Base-by-base conservation (phyloP, 2,113 vertebrate genomes). In the Callochromis pleurospilus region DNA sequence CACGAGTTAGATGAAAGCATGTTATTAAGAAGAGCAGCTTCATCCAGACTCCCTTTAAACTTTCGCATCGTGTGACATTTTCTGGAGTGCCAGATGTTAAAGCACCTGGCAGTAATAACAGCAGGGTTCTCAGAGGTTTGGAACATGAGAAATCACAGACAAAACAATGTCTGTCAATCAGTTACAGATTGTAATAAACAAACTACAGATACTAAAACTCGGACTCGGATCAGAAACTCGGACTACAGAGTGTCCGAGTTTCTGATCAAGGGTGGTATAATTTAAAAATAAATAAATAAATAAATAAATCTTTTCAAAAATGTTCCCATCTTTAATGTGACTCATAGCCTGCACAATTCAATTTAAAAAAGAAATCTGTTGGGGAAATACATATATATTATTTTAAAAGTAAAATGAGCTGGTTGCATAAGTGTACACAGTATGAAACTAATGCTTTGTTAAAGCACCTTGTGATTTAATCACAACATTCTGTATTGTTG, bases 61-160 rank as follows among this genome's bases (percentile, higher is more conserved):
- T 85, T 91, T 85, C n/a, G 36, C 51, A 47, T 49, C 56, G n/a
- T 51, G 65, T 70, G 77, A 85, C 80, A 68, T 80, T 91, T 90
- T 86, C 40, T 88, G 68, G 51, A 75, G 81, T 5, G 49, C 85
- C 95, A 96, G 95, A 96, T 96, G 96, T 95, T 90, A 77, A 85
- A 82, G 29, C 92, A 94, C 79, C 92, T 94, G 91, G 92, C 85
- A 90, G 91, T 81, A 68, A 91, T 88, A 86, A 89, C 88, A 87
- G 82, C 88, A 56, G 86, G 84, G 40, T 33, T 75, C 79, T 38
- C 12, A 9, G 81, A 85, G 26, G 36, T 49, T 29, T 55, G 65
- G 82, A 53, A 73, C 33, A 75, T 42, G 31, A 60, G n/a, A 49
- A 82, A 85, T 80, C 68, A 80, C 53, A 88, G 29, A 40, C 15